Percentiles rank a stretch among this genome's conserved stretches.
These are phyloP conservation scores for Panopea generosa DNA, from an alignment of 2,888 invertebrate species.

Conservation along the genomic window DNA sequence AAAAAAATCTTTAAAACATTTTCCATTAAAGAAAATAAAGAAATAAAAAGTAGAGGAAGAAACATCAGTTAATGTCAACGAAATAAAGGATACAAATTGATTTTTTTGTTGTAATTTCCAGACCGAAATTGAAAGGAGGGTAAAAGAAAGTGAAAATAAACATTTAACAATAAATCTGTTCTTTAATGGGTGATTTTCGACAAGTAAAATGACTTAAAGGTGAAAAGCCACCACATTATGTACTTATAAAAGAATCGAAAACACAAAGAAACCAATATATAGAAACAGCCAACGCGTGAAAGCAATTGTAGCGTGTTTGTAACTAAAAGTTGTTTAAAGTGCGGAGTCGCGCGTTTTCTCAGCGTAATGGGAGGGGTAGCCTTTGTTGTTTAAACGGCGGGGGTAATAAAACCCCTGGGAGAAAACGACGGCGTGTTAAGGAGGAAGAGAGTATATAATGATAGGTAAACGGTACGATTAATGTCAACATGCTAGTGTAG, in stretches of 20 bases:
- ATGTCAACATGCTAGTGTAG: slow-evolving; percentile 34
- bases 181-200: slow-evolving; percentile 43
- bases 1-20: too few relatives aligned
- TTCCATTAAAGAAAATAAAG: too few relatives aligned
- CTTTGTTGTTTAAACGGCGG: slow-evolving; percentile 22
- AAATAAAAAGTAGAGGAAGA: too few relatives aligned
- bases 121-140: slow-evolving; percentile 43
- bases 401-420: slow-evolving; percentile 34
- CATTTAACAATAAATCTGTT: slow-evolving; percentile 36
- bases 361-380: slow-evolving; percentile 18
- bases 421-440: slow-evolving; percentile 27
- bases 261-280: slow-evolving; percentile 37
- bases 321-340: slow-evolving; percentile 11
- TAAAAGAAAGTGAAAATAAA: slow-evolving; percentile 44
- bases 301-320: slow-evolving; percentile 37
- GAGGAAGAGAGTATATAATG: slow-evolving; percentile 22
- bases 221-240: slow-evolving; percentile 36
- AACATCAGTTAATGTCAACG: too few relatives aligned
- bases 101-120: slow-evolving; percentile 6
- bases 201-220: slow-evolving; percentile 41
- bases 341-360: slow-evolving; percentile 1
- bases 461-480: slow-evolving; percentile 30
- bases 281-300: slow-evolving; percentile 33
- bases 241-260: slow-evolving; percentile 5
- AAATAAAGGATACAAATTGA: slow-evolving; percentile 16